Percentiles rank a stretch among this genome's conserved stretches.
Evolutionary conservation across 2,113 vertebrate genomes (phyloP).

Genomic region (Verasper variegatus): DNA sequence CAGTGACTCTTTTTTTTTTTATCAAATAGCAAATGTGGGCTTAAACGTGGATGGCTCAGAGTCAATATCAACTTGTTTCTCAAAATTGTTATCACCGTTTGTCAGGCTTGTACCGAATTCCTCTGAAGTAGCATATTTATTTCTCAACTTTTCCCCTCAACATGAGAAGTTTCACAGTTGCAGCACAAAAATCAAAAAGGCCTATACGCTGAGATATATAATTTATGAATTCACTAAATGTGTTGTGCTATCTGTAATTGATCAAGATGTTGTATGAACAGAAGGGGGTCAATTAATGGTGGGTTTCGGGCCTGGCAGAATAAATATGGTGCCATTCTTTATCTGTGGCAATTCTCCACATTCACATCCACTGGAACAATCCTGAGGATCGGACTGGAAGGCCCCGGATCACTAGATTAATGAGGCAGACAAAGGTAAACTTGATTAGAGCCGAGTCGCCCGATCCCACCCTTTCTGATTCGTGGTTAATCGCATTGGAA

Average conservation of each 20-base stretch:
- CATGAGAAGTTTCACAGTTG: constrained; percentile 22
- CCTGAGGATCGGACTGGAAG: constrained; percentile 44
- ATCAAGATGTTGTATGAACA: constrained; percentile 48
- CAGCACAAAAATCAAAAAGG: constrained; percentile 7
- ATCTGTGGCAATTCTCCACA: constrained; percentile 61
- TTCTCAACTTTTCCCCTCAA: constrained; percentile 29
- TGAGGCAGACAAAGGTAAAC: constrained; percentile 72
- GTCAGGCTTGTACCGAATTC: constrained; percentile 63
- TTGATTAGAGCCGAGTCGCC: constrained; percentile 57
- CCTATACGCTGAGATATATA: constrained; percentile 16
- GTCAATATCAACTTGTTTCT: constrained; percentile 71
- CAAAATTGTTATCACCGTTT: constrained; percentile 68
- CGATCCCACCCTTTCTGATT: constrained; percentile 56
- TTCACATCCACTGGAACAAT: constrained; percentile 50
- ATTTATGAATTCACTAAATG: constrained; percentile 47
- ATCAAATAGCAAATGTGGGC: constrained; percentile 65
- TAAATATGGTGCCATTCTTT: constrained; percentile 47
- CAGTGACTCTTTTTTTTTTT: constrained; percentile 56
- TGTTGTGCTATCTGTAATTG: constrained; percentile 55
- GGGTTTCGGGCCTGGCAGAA: constrained; percentile 26
- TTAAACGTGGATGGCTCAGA: constrained; percentile 67
- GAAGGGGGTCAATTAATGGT: constrained; percentile 60
- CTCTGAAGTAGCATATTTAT: constrained; percentile 50
- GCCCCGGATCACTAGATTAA: constrained; percentile 68
- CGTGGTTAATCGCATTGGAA: constrained; percentile 53